Conservation (phyloP, 2,797 vertebrate species). For the Poecilia gillii region DNA sequence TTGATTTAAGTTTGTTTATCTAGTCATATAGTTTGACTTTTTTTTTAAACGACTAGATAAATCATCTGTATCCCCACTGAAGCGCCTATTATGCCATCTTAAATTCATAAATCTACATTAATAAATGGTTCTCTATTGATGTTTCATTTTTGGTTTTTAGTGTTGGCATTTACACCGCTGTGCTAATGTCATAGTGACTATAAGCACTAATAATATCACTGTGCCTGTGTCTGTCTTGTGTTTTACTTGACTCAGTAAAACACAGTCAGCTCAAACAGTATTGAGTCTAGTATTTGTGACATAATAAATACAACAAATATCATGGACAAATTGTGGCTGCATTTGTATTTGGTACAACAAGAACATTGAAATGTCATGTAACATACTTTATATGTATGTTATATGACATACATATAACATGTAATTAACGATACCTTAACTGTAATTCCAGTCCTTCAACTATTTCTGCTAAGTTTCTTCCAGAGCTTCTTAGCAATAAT, state of each 20-base stretch:
- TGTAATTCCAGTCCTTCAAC: background rate
- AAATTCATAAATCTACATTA: background rate
- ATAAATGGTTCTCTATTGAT: background rate
- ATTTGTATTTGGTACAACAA: background rate
- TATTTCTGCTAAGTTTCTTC: background rate
- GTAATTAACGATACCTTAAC: conserved; percentile 1
- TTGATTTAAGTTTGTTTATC: background rate
- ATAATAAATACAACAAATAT: background rate
- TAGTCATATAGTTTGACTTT: background rate
- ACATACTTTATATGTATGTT: no score
- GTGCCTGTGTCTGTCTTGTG: background rate
- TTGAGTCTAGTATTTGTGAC: background rate
- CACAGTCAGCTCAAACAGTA: background rate
- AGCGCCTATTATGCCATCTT: background rate
- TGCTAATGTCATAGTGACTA: no score
- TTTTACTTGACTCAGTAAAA: background rate
- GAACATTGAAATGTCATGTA: background rate
- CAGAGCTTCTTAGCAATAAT: background rate
- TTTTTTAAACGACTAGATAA: conserved; percentile 5
- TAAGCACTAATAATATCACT: no score
- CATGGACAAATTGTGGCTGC: background rate
- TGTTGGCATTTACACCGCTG: conserved; percentile 9
- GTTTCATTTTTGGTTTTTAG: background rate
- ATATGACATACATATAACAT: no score
- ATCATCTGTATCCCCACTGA: background rate